A percentile compares a stretch with the other conserved stretches of the same genome.
Evolutionary conservation across 2,797 vertebrate species (phyloP).

Genomic region (Antennarius maculatus): DNA sequence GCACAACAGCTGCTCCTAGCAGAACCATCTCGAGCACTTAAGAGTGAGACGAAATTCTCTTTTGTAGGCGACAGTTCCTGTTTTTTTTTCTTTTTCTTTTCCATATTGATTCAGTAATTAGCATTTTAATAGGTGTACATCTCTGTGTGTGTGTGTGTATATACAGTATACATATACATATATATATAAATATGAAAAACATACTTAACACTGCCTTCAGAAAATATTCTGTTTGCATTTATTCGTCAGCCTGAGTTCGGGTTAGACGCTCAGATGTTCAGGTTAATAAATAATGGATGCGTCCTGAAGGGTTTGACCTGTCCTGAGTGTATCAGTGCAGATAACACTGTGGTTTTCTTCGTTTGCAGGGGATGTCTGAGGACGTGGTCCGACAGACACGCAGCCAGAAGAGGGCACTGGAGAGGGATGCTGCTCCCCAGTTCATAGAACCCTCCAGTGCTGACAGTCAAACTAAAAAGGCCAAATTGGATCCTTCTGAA

Average conservation of each 20-base stretch:
- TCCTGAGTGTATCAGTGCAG: neutral
- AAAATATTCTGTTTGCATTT: too few relatives aligned
- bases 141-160: too few relatives aligned
- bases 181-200: too few relatives aligned
- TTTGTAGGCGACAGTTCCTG: neutral
- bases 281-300: too few relatives aligned
- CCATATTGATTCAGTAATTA: too few relatives aligned
- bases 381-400: conserved; percentile 93
- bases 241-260: too few relatives aligned
- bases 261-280: too few relatives aligned
- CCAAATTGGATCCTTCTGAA: conserved; percentile 84
- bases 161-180: too few relatives aligned
- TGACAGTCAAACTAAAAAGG: conserved; percentile 88
- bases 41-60: neutral
- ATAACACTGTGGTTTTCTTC: conserved; percentile 14
- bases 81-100: too few relatives aligned
- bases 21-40: neutral
- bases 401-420: conserved; percentile 94
- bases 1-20: neutral
- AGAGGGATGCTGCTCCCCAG: conserved; percentile 80
- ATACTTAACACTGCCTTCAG: too few relatives aligned
- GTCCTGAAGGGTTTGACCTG: neutral
- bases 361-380: conserved; percentile 88
- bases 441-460: conserved; percentile 77
- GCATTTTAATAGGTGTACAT: too few relatives aligned